A percentile compares a stretch with the other conserved stretches of the same genome.
phyloP scores from a whole-genome alignment of 1,140 invertebrate species.

The Musca domestica region DNA sequence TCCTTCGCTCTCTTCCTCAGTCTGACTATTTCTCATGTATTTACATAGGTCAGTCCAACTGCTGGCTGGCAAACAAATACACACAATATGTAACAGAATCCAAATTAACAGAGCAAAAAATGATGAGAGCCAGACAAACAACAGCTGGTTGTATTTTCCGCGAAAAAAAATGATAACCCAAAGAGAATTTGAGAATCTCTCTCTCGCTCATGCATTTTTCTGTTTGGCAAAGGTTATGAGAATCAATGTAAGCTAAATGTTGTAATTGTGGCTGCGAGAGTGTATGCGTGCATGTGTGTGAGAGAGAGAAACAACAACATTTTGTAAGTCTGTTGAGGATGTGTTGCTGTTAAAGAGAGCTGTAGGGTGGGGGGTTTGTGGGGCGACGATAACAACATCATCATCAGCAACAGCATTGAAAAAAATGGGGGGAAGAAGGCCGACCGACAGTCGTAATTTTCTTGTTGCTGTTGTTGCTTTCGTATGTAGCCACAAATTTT shows the following conservation, averaged over 20 bases:
- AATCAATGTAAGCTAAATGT: not conserved
- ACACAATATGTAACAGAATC: too few species aligned
- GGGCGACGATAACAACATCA: not conserved
- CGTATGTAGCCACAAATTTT: conserved; percentile 11
- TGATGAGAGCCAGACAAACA: too few species aligned
- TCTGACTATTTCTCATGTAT: not conserved
- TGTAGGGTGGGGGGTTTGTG: not conserved
- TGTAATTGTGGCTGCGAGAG: not conserved
- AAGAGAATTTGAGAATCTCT: not conserved
- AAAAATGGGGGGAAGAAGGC: too few species aligned
- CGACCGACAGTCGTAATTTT: too few species aligned
- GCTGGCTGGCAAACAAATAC: not conserved
- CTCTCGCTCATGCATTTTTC: conserved; percentile 6
- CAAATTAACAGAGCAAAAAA: too few species aligned
- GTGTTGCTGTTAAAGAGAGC: not conserved
- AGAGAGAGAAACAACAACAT: not conserved
- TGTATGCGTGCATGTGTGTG: not conserved
- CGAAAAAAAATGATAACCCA: too few species aligned
- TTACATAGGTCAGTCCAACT: too few species aligned
- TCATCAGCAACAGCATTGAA: too few species aligned
- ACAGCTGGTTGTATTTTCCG: too few species aligned
- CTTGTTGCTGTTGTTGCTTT: not conserved
- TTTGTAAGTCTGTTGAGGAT: not conserved
- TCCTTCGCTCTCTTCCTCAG: too few species aligned
- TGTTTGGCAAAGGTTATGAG: conserved; percentile 13